Percentiles rank a stretch among this genome's conserved stretches.
Conservation (phyloP, 2,113 vertebrate species). For the Centropus unirufus region DNA sequence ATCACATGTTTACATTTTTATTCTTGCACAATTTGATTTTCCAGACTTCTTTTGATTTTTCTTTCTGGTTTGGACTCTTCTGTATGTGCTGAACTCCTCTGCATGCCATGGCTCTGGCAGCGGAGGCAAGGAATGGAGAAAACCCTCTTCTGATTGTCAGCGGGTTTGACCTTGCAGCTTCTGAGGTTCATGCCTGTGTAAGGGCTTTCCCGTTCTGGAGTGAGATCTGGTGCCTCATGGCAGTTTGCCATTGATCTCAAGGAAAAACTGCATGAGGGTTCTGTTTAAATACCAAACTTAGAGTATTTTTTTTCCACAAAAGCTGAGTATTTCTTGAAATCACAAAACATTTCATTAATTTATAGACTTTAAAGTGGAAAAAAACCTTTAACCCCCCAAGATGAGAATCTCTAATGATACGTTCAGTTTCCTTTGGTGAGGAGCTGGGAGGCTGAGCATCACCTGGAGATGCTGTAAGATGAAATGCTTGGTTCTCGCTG, state of each 20-base stretch:
- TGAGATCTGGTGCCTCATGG: background rate
- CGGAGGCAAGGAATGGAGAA: background rate
- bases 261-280: background rate
- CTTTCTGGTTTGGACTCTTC: background rate
- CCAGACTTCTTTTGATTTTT: background rate
- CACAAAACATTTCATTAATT: background rate
- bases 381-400: background rate
- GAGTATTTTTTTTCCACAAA: background rate
- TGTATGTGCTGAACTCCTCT: background rate
- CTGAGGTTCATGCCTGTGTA: background rate
- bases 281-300: background rate
- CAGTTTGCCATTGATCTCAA: background rate
- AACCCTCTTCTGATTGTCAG: too few species aligned
- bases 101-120: accelerated
- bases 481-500: accelerated
- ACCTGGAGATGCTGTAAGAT: background rate
- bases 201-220: background rate
- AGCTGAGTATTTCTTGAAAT: background rate
- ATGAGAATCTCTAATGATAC: accelerated
- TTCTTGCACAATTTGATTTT: background rate
- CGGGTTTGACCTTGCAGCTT: background rate
- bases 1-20: accelerated
- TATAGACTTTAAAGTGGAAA: background rate
- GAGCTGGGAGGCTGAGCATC: background rate
- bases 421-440: background rate